Evolutionary conservation across 2,888 invertebrate species (phyloP), one percentile per base, ranked within the genome.

Genomic region (Eristalis intricaria): DNA sequence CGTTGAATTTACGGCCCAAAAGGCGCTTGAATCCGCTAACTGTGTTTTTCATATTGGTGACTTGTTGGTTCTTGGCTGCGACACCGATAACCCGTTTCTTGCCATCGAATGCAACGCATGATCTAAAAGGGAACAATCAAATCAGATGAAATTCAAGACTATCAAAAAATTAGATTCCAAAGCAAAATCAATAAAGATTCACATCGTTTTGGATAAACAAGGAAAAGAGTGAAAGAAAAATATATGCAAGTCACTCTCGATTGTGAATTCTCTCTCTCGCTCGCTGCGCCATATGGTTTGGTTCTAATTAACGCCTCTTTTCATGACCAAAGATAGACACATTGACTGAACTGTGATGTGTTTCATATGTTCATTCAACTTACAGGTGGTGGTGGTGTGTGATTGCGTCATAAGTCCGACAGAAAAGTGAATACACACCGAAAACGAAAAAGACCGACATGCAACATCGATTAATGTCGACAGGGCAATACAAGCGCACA

Each of bases 1-100:
- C 99, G 90, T 96, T 95, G 93, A 95, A 98, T 92, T 96, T 96
- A 91, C 99, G 95, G 78, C 99, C 99, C 91, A 99, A 93, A 73
- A 99, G 94, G 91, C 98, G 95, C 94, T 99, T 99, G 93, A 99
- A 98, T 86, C 97, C 97, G 94, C 96, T 96, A 81, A 99, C 95
- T 88, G 99, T 99, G 93, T 99, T 99, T 93, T 98, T 98, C 95
- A 99, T 96, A 93, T 99, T 99, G 90, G 99, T 98, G 75, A 98
- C 97, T 94, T 97, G 96, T 93, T 99, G 98, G 92, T 98, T 99
- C 93, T 98, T 99, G 82, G 99, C 99, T 63, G 99, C 97, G 56
- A 98, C 98, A 80, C 99, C 99, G 92, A 99, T 95, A 91, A 97
- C 96, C 90, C 99, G 96, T 92, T 97, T 97, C 92, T 97, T 98